Evolutionary conservation across 2,797 vertebrate genomes (phyloP).

Genomic region (Apogon hyalosoma): DNA sequence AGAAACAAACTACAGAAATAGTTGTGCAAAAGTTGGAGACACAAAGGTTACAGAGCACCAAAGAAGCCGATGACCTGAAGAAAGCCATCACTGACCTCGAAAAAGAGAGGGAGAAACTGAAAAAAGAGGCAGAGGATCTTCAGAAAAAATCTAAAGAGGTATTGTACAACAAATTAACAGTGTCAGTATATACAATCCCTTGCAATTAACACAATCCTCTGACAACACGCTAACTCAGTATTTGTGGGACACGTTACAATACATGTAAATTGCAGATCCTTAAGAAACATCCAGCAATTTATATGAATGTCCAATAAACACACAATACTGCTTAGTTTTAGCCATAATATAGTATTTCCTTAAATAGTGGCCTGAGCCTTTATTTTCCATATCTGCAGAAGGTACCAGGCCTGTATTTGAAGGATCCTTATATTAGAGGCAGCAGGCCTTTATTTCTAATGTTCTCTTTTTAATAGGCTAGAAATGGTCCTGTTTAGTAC

Average conservation of each 20-base stretch:
- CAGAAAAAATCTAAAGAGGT: slow-evolving; percentile 96
- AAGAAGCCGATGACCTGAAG: slow-evolving; percentile 88
- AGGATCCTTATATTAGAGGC: no score
- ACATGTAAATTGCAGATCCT: slow-evolving; percentile 65
- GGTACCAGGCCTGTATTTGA: no score
- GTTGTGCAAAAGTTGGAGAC: slow-evolving; percentile 91
- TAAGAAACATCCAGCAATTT: slow-evolving; percentile 61
- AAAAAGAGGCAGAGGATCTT: slow-evolving; percentile 87
- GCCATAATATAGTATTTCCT: not conserved
- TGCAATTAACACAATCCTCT: slow-evolving; percentile 27
- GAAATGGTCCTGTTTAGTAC: no score
- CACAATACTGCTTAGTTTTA: slow-evolving; percentile 6
- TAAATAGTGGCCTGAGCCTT: no score
- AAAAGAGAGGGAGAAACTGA: slow-evolving; percentile 90
- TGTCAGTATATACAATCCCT: slow-evolving; percentile 5
- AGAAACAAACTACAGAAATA: slow-evolving; percentile 87
- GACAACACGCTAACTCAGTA: slow-evolving; percentile 42
- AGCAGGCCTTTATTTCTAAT: no score
- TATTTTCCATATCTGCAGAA: no score
- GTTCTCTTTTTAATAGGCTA: no score
- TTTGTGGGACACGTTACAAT: slow-evolving; percentile 26
- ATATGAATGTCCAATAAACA: slow-evolving; percentile 50
- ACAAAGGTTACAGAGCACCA: slow-evolving; percentile 90
- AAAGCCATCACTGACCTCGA: slow-evolving; percentile 89
- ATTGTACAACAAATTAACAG: slow-evolving; percentile 63